Conservation (phyloP, 2,113 vertebrate genomes). For the Promerops cafer region DNA sequence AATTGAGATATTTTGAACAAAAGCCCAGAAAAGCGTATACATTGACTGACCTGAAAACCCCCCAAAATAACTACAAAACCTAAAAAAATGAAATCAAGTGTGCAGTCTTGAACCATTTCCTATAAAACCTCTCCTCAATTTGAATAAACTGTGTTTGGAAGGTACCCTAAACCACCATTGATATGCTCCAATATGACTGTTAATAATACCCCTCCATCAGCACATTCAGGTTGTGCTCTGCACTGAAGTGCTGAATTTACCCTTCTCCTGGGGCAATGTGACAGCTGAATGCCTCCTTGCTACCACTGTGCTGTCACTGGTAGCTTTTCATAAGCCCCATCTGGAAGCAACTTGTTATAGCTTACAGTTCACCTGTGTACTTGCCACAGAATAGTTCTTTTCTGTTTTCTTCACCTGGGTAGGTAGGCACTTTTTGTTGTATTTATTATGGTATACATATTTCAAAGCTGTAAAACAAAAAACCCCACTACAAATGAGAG, state of each 20-base stretch:
- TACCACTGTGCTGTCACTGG: not conserved
- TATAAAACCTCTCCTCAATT: not conserved
- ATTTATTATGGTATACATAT: not conserved
- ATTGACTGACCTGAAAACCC: not conserved
- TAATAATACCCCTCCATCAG: not conserved
- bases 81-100: not conserved
- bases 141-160: not conserved
- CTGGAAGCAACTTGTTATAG: not conserved
- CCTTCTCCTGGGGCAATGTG: not conserved
- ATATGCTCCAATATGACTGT: not conserved
- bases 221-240: not conserved
- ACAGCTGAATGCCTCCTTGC: not conserved
- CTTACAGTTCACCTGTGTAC: not conserved
- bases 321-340: not conserved
- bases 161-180: not conserved
- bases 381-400: not conserved
- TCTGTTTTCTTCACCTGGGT: not conserved
- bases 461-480: not conserved
- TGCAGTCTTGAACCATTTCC: not conserved
- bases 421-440: not conserved
- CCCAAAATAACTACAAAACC: not conserved
- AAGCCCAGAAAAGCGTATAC: fast-evolving
- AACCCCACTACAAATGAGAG: fast-evolving
- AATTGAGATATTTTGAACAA: not conserved
- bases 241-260: not conserved